Conservation (phyloP, 2,113 vertebrate species). For the Cricetomys ansorgei region DNA sequence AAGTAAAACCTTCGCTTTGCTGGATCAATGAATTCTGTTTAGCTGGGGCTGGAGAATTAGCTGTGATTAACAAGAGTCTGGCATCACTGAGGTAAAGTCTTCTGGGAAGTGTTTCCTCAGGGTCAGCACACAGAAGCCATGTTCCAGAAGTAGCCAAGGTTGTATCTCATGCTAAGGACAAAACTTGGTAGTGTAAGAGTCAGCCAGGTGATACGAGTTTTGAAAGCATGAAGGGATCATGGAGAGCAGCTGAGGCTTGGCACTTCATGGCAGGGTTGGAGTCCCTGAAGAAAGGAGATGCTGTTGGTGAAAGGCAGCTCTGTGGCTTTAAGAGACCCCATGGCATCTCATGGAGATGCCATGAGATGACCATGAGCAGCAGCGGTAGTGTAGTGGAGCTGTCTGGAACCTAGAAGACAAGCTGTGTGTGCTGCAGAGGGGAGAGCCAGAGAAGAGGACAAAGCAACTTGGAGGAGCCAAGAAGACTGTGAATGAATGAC, state of each 20-base stretch:
- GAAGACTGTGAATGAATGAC: not conserved
- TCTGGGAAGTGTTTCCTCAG: not conserved
- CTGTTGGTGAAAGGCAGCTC: not conserved
- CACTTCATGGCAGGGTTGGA: not conserved
- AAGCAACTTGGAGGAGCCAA: not conserved
- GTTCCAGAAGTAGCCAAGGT: not conserved
- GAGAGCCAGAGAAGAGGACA: not conserved
- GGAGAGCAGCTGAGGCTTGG: not conserved
- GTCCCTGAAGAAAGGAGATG: not conserved
- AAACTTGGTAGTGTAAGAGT: not conserved
- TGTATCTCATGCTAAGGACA: not conserved
- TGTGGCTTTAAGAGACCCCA: not conserved
- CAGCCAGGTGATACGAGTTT: no score
- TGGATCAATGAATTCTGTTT: not conserved
- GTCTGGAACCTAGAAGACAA: not conserved
- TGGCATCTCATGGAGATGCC: not conserved
- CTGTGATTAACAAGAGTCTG: not conserved
- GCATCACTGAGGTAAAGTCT: not conserved
- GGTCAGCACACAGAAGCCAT: not conserved
- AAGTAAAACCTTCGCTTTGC: not conserved
- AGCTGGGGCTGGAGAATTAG: not conserved
- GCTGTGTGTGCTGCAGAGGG: not conserved
- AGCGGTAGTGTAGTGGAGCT: not conserved
- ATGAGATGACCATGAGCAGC: not conserved
- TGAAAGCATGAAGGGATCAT: not conserved